These are phyloP conservation scores for Condylura cristata DNA, from an alignment of 2,113 vertebrate genomes.

Conservation along the genomic window DNA sequence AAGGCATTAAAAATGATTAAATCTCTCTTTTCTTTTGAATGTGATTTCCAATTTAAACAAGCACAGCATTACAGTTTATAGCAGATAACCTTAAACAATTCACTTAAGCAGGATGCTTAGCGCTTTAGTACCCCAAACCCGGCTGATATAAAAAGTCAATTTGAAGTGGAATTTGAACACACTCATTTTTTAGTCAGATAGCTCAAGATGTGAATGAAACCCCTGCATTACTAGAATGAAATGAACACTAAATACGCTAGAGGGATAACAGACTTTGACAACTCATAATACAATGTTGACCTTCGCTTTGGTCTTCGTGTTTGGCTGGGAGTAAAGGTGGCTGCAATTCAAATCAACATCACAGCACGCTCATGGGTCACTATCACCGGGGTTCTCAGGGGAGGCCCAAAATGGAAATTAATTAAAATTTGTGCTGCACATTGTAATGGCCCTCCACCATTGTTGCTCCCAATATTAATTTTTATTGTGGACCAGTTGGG, in stretches of 20 bases:
- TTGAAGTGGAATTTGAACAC: slow-evolving; percentile 78
- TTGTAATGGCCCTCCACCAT: slow-evolving; percentile 93
- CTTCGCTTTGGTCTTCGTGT: slow-evolving; percentile 86
- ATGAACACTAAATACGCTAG: slow-evolving; percentile 82
- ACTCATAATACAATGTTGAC: slow-evolving; percentile 87
- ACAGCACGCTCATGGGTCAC: slow-evolving; percentile 88
- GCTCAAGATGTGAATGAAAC: slow-evolving; percentile 83
- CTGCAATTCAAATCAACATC: slow-evolving; percentile 90
- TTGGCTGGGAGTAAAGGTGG: slow-evolving; percentile 88
- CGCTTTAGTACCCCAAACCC: slow-evolving; percentile 83
- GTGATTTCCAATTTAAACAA: slow-evolving; percentile 85
- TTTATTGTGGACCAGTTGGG: slow-evolving; percentile 92
- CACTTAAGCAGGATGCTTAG: slow-evolving; percentile 81
- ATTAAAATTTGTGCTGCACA: slow-evolving; percentile 94
- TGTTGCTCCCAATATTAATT: slow-evolving; percentile 94
- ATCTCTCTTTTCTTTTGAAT: slow-evolving; percentile 80
- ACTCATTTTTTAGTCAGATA: slow-evolving; percentile 82
- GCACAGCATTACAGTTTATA: slow-evolving; percentile 82
- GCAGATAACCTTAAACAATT: slow-evolving; percentile 88
- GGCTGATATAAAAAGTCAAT: slow-evolving; percentile 84
- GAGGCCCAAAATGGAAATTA: slow-evolving; percentile 96
- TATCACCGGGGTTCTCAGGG: slow-evolving; percentile 87
- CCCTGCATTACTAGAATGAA: slow-evolving; percentile 76
- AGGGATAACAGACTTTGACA: slow-evolving; percentile 88
- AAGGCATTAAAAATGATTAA: slow-evolving; percentile 89